These are phyloP conservation scores for Apocheima hispidaria DNA, from an alignment of 2,888 invertebrate species.

Conservation along the genomic window DNA sequence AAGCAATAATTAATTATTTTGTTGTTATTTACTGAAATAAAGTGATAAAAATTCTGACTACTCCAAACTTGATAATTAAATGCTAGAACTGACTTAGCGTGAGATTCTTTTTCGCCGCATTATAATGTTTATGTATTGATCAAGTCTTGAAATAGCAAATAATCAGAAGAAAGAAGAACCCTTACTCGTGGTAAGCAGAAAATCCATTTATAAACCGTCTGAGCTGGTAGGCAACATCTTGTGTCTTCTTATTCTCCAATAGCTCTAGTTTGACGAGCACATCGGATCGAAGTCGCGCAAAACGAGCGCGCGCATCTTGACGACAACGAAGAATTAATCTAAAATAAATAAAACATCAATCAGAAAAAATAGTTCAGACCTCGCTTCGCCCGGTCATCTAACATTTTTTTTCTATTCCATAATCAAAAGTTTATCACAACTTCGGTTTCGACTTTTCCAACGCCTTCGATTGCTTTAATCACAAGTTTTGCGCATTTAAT, in stretches of 20 bases:
- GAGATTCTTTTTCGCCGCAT: neutral
- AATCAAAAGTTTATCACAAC: too few relatives aligned
- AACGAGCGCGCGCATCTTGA: conserved; percentile 95
- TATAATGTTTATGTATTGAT: too few relatives aligned
- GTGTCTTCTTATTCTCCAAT: conserved; percentile 98
- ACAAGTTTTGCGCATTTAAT: neutral
- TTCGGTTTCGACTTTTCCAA: neutral
- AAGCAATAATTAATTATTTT: neutral
- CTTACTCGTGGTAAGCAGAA: conserved; percentile 86
- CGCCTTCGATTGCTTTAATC: neutral
- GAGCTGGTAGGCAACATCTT: conserved; percentile 95
- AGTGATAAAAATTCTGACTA: neutral
- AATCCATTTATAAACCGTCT: conserved; percentile 94
- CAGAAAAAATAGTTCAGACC: neutral
- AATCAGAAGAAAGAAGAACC: neutral
- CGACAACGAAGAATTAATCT: conserved; percentile 97
- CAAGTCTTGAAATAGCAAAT: neutral
- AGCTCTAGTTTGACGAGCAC: conserved; percentile 99
- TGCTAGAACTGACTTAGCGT: neutral
- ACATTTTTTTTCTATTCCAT: neutral
- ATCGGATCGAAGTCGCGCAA: conserved; percentile 94
- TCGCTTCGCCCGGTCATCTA: neutral
- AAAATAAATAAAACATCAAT: conserved; percentile 21
- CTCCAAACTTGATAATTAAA: neutral
- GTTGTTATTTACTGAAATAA: neutral